Base-by-base conservation (phyloP, 1,140 invertebrate species). In the Drosophila pallidifrons region DNA sequence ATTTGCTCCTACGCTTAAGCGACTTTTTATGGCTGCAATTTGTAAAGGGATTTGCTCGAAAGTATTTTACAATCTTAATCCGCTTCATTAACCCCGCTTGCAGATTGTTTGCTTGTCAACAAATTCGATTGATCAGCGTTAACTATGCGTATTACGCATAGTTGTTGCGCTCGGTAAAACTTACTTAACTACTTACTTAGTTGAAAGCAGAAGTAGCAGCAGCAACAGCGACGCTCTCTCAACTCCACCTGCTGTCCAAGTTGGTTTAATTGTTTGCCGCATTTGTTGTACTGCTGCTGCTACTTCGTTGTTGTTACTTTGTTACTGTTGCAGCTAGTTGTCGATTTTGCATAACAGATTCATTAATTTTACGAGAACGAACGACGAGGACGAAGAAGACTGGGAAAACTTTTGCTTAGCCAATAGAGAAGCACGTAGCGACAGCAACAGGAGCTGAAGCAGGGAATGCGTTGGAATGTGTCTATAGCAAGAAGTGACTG, bases 281-380 rank as follows among this genome's bases (percentile, higher is more conserved):
- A 8, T 7, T 10, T 10, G 38, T 51, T 54, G 60, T 52, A 35
- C 20, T 77, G 45, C 54, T 75, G 57, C 60, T 45, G 38, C 45
- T 64, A 15, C 38, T 77, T 59, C 71, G 61, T 68, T 45, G 38
- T 49, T 64, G 20, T 45, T 43, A 43, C 41, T n/a, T 51, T 80
- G 64, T 55, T 59, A 41, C 61, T 83, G 58, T 69, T 69, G 69
- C 69, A 59, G 49, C 28, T 80, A 75, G 79, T 81, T 88, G 80
- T 75, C 66, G 75, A 88, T 85, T 88, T 88, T 89, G 85, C 85
- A 88, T 88, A 88, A 85, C 81, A 89, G 79, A 81, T 88, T 88
- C 85, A 89, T 88, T 88, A 88, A 88, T 88, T 88, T 85, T 52
- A 72, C 74, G 65, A 59, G 47, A 20, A 67, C 70, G 74, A 61